Base-by-base conservation (phyloP, 2,113 vertebrate genomes). In the Chloropsis cyanopogon region DNA sequence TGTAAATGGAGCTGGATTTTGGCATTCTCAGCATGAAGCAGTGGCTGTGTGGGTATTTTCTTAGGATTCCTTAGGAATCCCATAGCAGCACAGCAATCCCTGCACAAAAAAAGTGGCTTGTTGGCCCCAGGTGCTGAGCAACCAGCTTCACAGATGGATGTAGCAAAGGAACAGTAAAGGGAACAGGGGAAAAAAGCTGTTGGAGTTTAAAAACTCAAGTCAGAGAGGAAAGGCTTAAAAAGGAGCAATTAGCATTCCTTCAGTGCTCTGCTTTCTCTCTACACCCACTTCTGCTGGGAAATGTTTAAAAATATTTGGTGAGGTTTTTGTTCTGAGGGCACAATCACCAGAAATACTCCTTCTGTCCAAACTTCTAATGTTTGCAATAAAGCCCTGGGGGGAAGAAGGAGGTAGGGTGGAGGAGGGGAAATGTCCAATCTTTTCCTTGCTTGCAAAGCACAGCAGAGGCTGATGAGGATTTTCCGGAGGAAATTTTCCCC, bases 251-350 rank as follows among this genome's bases (percentile, higher is more conserved):
- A 91, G 42, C 84, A 71, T 66, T 84, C 49, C 65, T 71, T 82
- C 79, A 57, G 50, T 47, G 61, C 54, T 83, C 70, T 75, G 81
- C 84, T 93, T 87, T 81, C 86, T 76, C 89, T 71, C 84, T 69
- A 89, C 94, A 46, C 91, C 95, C 91, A 87, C 91, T 42, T 68
- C 75, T 91, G 39, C 91, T 82, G 70, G 46, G 82, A 95, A 92
- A 66, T 69, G 86, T 82, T 95, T 87, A 79, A 89, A 95, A 97
- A 95, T 83, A 82, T 84, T 91, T 91, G 49, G 37, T 29, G 82
- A 72, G 31, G 33, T 65, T 84, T 73, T 78, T 72, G 59, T 59
- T 87, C 78, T 2, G 4, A 49, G 59, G 78, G 61, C 61, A 49
- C 14, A 0, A 28, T 29, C 69, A 11, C 50, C 73, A 91, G 69